A percentile compares a stretch with the other conserved stretches of the same genome.
These are phyloP conservation scores for Drosophila hydei DNA, from an alignment of 1,140 invertebrate genomes.

Conservation along the genomic window DNA sequence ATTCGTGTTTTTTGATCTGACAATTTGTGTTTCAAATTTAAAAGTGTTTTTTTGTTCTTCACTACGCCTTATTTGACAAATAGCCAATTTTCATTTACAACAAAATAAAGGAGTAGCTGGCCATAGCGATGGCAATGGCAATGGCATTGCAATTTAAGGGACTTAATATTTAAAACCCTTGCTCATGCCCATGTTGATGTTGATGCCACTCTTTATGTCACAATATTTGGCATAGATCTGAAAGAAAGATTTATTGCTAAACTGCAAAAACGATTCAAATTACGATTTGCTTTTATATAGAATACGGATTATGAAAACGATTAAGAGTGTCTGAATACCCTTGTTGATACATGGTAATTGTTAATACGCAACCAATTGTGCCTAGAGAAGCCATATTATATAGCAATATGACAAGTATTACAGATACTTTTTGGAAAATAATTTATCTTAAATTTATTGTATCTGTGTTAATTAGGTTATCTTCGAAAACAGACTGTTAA, in stretches of 20 bases:
- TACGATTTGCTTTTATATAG: no score
- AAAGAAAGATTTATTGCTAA: conserved; percentile 10
- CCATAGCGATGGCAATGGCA: conserved; percentile 2
- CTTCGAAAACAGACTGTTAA: no score
- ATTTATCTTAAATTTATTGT: no score
- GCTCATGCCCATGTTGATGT: background rate
- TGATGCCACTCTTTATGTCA: conserved; percentile 62
- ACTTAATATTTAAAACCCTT: conserved; percentile 29
- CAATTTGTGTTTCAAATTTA: conserved; percentile 70
- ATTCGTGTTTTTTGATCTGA: conserved; percentile 78
- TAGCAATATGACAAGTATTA: no score
- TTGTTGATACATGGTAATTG: no score
- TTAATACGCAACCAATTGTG: no score
- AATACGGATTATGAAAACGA: no score
- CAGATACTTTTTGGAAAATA: no score
- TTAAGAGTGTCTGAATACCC: no score
- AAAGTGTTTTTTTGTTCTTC: conserved; percentile 79
- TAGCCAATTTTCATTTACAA: conserved; percentile 70
- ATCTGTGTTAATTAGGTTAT: no score
- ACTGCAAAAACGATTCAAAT: background rate
- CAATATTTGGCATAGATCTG: conserved; percentile 61
- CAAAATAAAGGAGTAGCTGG: conserved; percentile 47
- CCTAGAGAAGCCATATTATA: no score
- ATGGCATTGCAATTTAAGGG: conserved; percentile 54
- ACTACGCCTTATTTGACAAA: conserved; percentile 71